Evolutionary conservation across 2,888 invertebrate genomes (phyloP), one percentile per base, ranked within the genome.

Genomic region (Ichneumoninae sp.): DNA sequence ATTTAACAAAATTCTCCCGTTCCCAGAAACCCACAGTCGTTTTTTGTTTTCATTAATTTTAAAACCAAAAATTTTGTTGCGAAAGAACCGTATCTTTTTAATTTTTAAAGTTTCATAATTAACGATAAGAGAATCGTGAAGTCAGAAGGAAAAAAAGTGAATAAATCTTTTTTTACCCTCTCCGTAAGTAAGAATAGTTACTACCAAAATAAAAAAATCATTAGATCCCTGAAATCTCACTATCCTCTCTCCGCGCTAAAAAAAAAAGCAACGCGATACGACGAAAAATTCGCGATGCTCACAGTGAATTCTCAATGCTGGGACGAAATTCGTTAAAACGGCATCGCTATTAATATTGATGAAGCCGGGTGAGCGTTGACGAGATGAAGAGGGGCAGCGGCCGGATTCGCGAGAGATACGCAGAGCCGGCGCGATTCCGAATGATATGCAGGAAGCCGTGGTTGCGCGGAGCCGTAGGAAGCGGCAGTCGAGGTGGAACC

Each of bases 391-490:
- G 10, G 40, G 60, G 5, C 19, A 36, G 33, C 40, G 40, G 22
- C 19, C 57, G 22, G 60, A 60, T 16, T 50, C 65, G 30, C 19
- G 22, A 52, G 75, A 16, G 65, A 74, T 47, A 50, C 47, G 63
- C n/a, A 71, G 33, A 52, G 50, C 36, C 71, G 6, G 30, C 16
- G 66, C 75, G 76, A 76, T 76, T 76, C 66, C 66, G 66, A 66
- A 73, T 63, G 79, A 80, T 52, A 63, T 71, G 63, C 79, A 71
- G 63, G 63, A 44, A 71, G 47, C n/a, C 52, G 79, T 7, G 63
- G 65, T 66, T 66, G 36, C 79, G 33, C 71, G 40, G 22, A 65
- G 36, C 22, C 2, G 36, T 36, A 36, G 50, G 63, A 36, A 47
- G 44, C 13, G 44, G 33, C 8, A 30, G 26, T 13, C 13, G 75